Percentiles rank a stretch among this genome's conserved stretches.
phyloP scores from a whole-genome alignment of 2,888 invertebrate genomes.

The Lithophane semibrunnea region DNA sequence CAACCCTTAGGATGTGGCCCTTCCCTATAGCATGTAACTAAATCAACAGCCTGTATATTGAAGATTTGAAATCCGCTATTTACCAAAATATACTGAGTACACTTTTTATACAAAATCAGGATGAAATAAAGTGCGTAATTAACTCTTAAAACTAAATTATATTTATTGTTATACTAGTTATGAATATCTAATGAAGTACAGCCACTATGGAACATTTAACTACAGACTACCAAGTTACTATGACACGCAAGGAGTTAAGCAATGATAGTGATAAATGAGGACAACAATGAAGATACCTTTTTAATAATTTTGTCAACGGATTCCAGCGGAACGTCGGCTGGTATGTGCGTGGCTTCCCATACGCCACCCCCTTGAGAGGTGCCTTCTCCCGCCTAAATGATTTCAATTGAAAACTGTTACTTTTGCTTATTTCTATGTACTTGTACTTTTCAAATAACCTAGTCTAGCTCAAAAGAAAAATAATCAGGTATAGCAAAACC shows the following conservation, averaged over 20 bases:
- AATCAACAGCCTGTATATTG: background rate
- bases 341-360: slow-evolving; percentile 72
- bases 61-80: background rate
- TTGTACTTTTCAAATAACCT: background rate
- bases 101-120: slow-evolving; percentile 2
- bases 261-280: slow-evolving; percentile 27
- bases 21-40: background rate
- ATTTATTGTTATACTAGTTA: background rate
- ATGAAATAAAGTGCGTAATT: background rate
- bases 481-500: background rate
- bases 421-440: slow-evolving; percentile 9
- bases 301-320: slow-evolving; percentile 86
- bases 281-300: slow-evolving; percentile 79
- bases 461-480: background rate
- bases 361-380: slow-evolving; percentile 54
- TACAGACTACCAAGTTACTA: slow-evolving; percentile 10
- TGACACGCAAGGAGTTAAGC: slow-evolving; percentile 16
- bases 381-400: slow-evolving; percentile 64
- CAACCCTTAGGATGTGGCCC: background rate
- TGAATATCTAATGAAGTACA: slow-evolving; percentile 6
- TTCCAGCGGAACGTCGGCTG: slow-evolving; percentile 77
- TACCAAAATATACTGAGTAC: background rate
- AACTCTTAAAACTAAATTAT: slow-evolving; percentile 21
- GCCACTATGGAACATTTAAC: slow-evolving; percentile 6
- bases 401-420: slow-evolving; percentile 34